Percentiles rank a stretch among this genome's conserved stretches.
phyloP scores from a whole-genome alignment of 2,888 invertebrate genomes.

The Caenorhabditis becei region DNA sequence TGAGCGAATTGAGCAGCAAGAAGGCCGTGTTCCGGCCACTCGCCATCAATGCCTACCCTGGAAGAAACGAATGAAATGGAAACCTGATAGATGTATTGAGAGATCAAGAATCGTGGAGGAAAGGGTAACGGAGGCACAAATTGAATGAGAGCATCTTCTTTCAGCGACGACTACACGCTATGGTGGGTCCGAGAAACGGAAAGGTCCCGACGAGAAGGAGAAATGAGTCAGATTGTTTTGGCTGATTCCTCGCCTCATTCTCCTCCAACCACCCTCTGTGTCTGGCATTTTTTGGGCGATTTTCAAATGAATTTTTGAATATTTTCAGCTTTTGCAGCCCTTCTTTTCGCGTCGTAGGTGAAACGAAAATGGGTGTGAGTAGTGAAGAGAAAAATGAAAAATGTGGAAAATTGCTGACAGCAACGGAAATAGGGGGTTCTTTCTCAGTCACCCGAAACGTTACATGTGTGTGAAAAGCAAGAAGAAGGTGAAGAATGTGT shows the following conservation, averaged over 20 bases:
- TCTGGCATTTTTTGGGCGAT: conserved; percentile 4
- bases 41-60: conserved; percentile 49
- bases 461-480: not conserved
- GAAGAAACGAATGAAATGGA: not conserved
- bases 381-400: conserved; percentile 6
- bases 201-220: not conserved
- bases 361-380: not conserved
- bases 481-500: conserved; percentile 9
- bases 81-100: not conserved
- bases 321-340: conserved; percentile 15
- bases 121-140: not conserved
- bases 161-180: not conserved
- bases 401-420: not conserved
- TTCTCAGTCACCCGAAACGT: conserved; percentile 10
- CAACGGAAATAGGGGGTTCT: conserved; percentile 12
- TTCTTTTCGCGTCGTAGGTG: not conserved
- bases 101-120: not conserved
- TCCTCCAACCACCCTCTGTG: not conserved
- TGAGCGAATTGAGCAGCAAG: conserved; percentile 25
- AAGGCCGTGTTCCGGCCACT: conserved; percentile 33
- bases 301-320: conserved; percentile 45
- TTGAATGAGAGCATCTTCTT: conserved; percentile 11
- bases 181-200: not conserved
- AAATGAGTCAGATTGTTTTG: conserved; percentile 42
- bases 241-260: not conserved